Evolutionary conservation across 2,888 invertebrate species (phyloP), one percentile per base, ranked within the genome.

Genomic region (Tachina lurida): DNA sequence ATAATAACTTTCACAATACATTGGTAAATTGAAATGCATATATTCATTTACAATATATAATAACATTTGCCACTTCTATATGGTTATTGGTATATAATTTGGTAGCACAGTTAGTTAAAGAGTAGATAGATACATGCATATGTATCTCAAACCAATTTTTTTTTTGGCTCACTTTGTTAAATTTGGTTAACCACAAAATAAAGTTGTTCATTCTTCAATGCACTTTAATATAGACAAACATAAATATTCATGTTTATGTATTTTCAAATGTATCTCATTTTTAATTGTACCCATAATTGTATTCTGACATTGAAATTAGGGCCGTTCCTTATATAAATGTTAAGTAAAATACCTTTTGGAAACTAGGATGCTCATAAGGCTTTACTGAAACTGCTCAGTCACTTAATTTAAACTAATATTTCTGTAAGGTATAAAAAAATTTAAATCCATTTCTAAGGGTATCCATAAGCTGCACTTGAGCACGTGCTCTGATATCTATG

Each of bases 171-270:
- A 58, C 60, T 77, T 67, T 67, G 52, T 60, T 60, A 77, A 77
- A 77, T 77, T 58, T 60, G 77, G 71, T 83, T 83, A 77, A 77
- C 83, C 83, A 22, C 83, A 83, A 77, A 77, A 83, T 83, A 73
- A 77, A 77, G 73, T 77, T 83, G 17, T 65, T 45, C 60, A 83
- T 65, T 56, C 71, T 83, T 71, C 47, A 83, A 77, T 77, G 19
- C 65, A 67, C 39, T 73, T 52, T 19, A 71, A 77, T 62, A 60
- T 2, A 17, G 12, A 60, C 5, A 68, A 39, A 74, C 3, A 60
- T 43, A 80, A 43, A 52, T 56, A 17, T 8, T 22, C 17, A 19
- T 68, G 10, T 17, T 39, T 58, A 73, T 31, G 12, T 17, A 12
- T 15, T 8, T 43, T 15, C 15, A 19, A n/a, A 47, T 22, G 47